Evolutionary conservation across 1,140 invertebrate species (phyloP).

Genomic region (Arctopsyche grandis): DNA sequence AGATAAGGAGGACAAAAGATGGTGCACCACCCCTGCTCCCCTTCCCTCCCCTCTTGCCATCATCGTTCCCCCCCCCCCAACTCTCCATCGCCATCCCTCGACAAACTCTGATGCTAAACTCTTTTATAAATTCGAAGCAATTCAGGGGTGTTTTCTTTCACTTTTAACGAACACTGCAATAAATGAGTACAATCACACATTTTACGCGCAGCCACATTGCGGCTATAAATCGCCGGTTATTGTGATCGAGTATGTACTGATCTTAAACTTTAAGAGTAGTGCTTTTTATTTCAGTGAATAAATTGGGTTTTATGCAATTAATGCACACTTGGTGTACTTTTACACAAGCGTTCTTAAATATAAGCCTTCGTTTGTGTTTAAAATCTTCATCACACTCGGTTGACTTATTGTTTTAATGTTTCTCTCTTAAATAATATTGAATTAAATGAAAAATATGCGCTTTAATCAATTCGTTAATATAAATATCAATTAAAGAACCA

Average conservation of each 20-base stretch:
- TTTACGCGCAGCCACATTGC: not conserved
- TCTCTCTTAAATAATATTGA: too few relatives aligned
- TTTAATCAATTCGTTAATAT: too few relatives aligned
- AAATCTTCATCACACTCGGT: too few relatives aligned
- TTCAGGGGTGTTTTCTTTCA: conserved; percentile 52
- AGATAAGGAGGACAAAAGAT: conserved; percentile 54
- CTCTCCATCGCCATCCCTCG: not conserved
- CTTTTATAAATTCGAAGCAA: conserved; percentile 52
- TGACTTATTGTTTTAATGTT: too few relatives aligned
- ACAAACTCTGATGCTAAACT: conserved; percentile 32
- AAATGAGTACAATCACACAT: not conserved
- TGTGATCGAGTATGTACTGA: not conserved
- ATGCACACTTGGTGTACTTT: too few relatives aligned
- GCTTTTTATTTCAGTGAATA: too few relatives aligned
- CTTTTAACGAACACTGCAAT: conserved; percentile 44
- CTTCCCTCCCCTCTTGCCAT: not conserved
- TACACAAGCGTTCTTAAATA: too few relatives aligned
- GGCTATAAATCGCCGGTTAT: not conserved
- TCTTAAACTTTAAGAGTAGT: not conserved
- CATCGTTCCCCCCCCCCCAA: not conserved
- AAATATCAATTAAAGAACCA: too few relatives aligned
- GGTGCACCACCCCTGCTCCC: conserved; percentile 11
- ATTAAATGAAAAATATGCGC: too few relatives aligned
- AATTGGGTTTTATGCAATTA: too few relatives aligned
- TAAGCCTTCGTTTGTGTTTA: too few relatives aligned